Evolutionary conservation across 2,888 invertebrate genomes (phyloP), one percentile per base, ranked within the genome.

Genomic region (Calameuta filiformis): DNA sequence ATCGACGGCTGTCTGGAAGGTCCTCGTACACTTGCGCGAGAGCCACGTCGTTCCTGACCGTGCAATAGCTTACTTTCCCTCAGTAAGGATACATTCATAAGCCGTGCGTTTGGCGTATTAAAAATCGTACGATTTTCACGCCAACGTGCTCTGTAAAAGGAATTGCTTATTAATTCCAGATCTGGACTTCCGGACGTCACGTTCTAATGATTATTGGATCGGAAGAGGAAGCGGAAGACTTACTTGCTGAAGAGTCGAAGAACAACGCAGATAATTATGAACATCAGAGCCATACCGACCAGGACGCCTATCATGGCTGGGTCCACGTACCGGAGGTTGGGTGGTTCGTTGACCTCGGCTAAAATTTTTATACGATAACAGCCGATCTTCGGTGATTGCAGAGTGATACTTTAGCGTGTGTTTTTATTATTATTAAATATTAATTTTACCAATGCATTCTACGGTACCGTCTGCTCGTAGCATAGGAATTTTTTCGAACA

Each of bases 201-300:
- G 9, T 56, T 9, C 2, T 1, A 9, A 56, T 2, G 23, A 56
- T 56, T 0, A 56, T 56, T 23, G 23, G 9, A 56, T 56, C 40
- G 0, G 9, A 11, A 23, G 23, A 23, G 56, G 23, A 11, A 23
- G 23, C 9, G 56, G 23, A 83, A 86, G 89, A 93, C 94, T 94
- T 93, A 97, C 98, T 96, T 97, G 95, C 97, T 97, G 92, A 98
- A 98, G 86, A 98, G 94, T 88, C 97, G 95, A 81, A 98, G 94
- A 75, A 98, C 98, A 86, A 98, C 96, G 92, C 98, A 98, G 89
- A 98, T 97, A 92, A 97, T 97, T 92, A 98, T 94, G 92, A 98
- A 98, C 98, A 98, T 98, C 85, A 98, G 94, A 82, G 96, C 97
- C 96, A 98, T 97, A 78, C 95, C 97, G 81, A 97, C 96, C 85